Evolutionary conservation across 2,888 invertebrate genomes (phyloP).

Genomic region (Carpatolechia fugitivella): DNA sequence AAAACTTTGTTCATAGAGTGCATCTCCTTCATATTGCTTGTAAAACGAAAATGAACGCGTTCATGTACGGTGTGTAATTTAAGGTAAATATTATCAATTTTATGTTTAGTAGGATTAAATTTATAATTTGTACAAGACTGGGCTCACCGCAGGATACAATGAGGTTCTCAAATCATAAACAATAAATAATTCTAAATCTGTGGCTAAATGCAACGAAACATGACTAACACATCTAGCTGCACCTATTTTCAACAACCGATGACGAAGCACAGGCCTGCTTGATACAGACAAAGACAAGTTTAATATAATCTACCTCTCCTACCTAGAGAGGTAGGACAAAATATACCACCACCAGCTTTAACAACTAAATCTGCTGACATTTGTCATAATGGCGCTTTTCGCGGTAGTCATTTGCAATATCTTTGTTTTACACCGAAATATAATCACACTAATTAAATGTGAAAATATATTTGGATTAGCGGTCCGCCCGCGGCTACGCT

Average conservation of each 20-base stretch:
- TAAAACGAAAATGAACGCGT: too few species aligned
- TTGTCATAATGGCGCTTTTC: conserved; percentile 25
- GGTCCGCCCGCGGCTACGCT: too few species aligned
- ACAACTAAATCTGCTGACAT: conserved; percentile 23
- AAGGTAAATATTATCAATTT: too few species aligned
- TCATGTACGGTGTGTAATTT: too few species aligned
- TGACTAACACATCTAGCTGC: neutral
- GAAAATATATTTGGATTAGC: too few species aligned
- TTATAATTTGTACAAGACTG: too few species aligned
- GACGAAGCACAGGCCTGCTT: neutral
- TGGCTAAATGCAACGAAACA: neutral
- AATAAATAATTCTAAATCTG: neutral
- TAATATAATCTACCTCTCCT: neutral
- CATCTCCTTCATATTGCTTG: too few species aligned
- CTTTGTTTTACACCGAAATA: conserved; percentile 24
- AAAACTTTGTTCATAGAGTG: too few species aligned
- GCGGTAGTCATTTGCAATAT: conserved; percentile 27
- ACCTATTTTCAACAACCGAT: neutral
- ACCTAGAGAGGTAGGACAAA: neutral
- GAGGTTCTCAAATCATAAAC: neutral
- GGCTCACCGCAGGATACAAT: too few species aligned
- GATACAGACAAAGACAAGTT: neutral
- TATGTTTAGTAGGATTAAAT: too few species aligned
- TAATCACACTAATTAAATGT: too few species aligned
- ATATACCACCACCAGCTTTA: neutral